A percentile compares a stretch with the other conserved stretches of the same genome.
Conservation (phyloP, 2,888 invertebrate genomes). For the Trachelus tabidus region DNA sequence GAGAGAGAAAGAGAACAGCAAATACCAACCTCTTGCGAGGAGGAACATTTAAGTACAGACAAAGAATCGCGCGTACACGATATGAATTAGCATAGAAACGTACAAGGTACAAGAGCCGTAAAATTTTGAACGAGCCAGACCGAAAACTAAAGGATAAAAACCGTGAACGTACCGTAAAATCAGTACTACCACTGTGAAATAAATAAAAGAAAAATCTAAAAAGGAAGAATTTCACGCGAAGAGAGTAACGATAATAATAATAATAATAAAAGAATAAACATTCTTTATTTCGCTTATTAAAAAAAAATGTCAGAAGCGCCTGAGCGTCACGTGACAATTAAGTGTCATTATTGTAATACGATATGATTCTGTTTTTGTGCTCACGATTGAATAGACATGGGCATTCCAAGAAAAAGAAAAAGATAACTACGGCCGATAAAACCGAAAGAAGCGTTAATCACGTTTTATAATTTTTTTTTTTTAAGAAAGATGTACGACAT, state of each 20-base stretch:
- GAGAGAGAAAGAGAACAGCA: background rate
- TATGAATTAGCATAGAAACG: background rate
- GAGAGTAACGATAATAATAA: background rate
- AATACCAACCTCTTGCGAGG: background rate
- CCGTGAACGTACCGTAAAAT: background rate
- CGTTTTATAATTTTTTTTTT: slow-evolving; percentile 12
- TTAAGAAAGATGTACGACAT: background rate
- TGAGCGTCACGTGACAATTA: background rate
- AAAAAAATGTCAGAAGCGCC: background rate
- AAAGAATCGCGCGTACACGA: background rate
- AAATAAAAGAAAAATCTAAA: background rate
- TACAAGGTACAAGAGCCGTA: background rate
- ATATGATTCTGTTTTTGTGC: background rate
- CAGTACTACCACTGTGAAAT: background rate
- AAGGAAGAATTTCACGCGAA: background rate
- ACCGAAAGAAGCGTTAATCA: slow-evolving; percentile 27
- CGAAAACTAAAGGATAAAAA: background rate
- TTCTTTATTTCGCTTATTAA: background rate
- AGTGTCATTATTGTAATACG: background rate
- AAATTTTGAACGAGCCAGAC: background rate
- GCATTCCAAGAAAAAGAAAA: background rate
- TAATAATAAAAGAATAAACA: background rate
- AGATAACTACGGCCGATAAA: slow-evolving; percentile 7
- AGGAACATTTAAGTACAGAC: background rate
- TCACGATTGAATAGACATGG: background rate